phyloP scores from a whole-genome alignment of 2,113 vertebrate species.

The Cathartes aura region DNA sequence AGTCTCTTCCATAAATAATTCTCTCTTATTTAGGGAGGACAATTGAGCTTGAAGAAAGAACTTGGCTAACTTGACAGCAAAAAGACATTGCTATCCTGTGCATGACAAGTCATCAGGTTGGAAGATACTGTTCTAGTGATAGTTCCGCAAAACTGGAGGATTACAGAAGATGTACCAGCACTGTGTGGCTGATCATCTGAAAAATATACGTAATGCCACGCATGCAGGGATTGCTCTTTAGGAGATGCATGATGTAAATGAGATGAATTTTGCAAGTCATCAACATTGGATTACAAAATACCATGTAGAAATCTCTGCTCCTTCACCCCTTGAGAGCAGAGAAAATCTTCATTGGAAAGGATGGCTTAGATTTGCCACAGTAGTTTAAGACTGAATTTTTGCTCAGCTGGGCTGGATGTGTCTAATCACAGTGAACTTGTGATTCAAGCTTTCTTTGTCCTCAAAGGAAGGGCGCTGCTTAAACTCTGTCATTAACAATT shows the following conservation, averaged over 20 bases:
- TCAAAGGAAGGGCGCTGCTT: background rate
- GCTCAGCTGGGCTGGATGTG: background rate
- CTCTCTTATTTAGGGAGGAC: constrained; percentile 23
- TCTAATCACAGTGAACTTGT: background rate
- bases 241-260: background rate
- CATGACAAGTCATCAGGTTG: background rate
- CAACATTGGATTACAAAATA: background rate
- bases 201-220: background rate
- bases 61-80: constrained; percentile 35
- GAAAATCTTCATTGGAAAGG: background rate
- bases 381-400: background rate
- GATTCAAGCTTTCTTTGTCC: background rate
- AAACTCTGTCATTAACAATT: background rate
- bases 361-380: background rate
- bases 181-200: background rate
- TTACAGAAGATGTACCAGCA: background rate
- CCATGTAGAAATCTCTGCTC: background rate
- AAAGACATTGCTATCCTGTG: background rate
- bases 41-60: constrained; percentile 23
- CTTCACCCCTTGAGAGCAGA: background rate
- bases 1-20: constrained; percentile 49
- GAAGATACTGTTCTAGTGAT: background rate
- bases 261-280: background rate
- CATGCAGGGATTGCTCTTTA: background rate
- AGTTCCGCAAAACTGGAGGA: background rate